Evolutionary conservation across 2,113 vertebrate genomes (phyloP), one percentile per base, ranked within the genome.

Genomic region (Microcebus lehilahytsara): DNA sequence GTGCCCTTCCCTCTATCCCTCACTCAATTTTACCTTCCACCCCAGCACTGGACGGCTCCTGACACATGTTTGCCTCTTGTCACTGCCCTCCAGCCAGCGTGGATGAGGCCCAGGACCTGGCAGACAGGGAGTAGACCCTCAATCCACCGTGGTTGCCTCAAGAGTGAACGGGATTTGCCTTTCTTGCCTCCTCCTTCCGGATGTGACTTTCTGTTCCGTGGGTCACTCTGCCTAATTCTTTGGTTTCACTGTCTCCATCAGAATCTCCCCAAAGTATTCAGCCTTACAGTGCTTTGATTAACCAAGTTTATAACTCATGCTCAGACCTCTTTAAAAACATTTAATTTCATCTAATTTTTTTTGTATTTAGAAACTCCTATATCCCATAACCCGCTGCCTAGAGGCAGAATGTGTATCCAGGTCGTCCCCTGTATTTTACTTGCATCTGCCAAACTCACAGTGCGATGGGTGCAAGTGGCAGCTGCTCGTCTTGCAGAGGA

Each of bases 371-470:
- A 84, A 49, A n/a, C n/a, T 40, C 37, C 60, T 56, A 8, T 71
- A 22, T 81, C 60, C 40, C 37, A 71, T 56, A 77, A 34, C 9
- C 32, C 9, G 32, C 30, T 34, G 72, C 46, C 53, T 64, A 19
- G 78, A 67, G 19, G 46, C 46, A 37, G 11, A 23, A 10, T 62
- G 34, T n/a, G 74, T 7, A 40, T 4, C 20, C 32, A 95, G 32
- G 5, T 40, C 12, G 0, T 30, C 93, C 16, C 13, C 51, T 64
- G 4, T 85, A 9, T 49, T 40, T 64, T 32, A 34, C 12, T 27
- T 0, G 0, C 11, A 19, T 25, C 20, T 51, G 22, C 58, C 42
- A 81, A 84, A 64, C 51, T 64, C 46, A 3, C 46, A n/a, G 66
- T 20, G 62, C 71, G 42, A 78, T 86, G 58, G 32, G 8, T 58